These are phyloP conservation scores for Cydia fagiglandana DNA, from an alignment of 1,140 invertebrate species.

Conservation along the genomic window DNA sequence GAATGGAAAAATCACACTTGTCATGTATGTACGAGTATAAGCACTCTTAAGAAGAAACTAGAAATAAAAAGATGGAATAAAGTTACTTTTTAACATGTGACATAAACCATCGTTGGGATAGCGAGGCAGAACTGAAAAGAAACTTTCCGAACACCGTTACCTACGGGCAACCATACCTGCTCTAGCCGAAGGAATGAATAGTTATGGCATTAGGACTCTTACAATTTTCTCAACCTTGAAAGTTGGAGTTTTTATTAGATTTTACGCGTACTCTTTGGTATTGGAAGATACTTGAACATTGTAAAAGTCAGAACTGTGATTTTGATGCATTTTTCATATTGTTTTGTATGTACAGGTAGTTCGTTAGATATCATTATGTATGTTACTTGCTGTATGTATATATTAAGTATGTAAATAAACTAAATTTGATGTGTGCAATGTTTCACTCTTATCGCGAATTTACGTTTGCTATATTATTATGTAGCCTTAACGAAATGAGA, in stretches of 20 bases:
- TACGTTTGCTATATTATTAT: too few species aligned
- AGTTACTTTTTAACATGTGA: not conserved
- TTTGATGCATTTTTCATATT: not conserved
- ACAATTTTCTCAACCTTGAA: not conserved
- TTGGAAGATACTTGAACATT: not conserved
- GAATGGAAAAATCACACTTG: too few species aligned
- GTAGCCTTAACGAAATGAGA: too few species aligned
- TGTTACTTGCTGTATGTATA: too few species aligned
- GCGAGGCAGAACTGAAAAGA: conserved; percentile 13
- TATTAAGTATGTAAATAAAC: too few species aligned
- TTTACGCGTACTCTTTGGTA: not conserved
- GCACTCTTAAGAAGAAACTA: not conserved
- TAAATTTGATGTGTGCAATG: too few species aligned
- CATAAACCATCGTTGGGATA: not conserved
- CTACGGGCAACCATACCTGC: conserved; percentile 30
- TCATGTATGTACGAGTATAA: not conserved
- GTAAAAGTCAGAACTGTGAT: not conserved
- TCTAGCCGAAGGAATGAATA: conserved; percentile 37
- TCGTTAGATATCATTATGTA: too few species aligned
- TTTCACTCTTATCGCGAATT: too few species aligned
- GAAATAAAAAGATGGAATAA: not conserved
- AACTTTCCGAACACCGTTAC: conserved; percentile 52
- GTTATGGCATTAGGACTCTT: conserved; percentile 21
- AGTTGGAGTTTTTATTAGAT: conserved; percentile 2
- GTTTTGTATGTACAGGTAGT: not conserved